Evolutionary conservation across 2,113 vertebrate species (phyloP).

Genomic region (Zosterops lateralis): DNA sequence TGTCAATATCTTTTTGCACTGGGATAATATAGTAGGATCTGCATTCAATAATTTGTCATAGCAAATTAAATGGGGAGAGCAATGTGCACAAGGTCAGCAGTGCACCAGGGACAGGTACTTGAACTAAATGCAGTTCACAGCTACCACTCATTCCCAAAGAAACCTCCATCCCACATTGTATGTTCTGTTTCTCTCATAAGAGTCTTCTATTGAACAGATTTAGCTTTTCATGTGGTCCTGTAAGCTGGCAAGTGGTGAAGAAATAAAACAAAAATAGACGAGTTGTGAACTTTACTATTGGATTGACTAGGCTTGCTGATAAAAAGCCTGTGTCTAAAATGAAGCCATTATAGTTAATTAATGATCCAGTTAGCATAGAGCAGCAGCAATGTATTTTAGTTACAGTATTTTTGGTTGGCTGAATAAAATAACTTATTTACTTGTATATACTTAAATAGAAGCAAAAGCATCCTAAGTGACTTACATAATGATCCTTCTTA

Average conservation of each 20-base stretch:
- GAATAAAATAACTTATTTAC: slow-evolving; percentile 27
- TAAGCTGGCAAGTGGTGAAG: neutral
- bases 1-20: neutral
- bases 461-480: neutral
- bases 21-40: neutral
- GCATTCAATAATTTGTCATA: neutral
- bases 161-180: neutral
- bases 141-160: neutral
- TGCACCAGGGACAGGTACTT: no score
- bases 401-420: neutral
- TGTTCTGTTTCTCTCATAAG: neutral
- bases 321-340: neutral
- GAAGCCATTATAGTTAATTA: neutral
- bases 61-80: neutral
- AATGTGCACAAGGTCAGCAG: neutral
- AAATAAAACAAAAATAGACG: neutral
- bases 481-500: neutral
- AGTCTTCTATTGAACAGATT: neutral
- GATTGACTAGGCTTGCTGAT: neutral
- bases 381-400: neutral
- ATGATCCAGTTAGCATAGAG: neutral
- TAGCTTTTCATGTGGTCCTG: neutral
- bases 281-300: neutral
- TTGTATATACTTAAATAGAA: slow-evolving; percentile 16
- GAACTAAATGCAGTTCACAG: neutral